Percentiles rank a stretch among this genome's conserved stretches.
Conservation (phyloP, 92 coral and sea anemone species). For the Ricordea florida region DNA sequence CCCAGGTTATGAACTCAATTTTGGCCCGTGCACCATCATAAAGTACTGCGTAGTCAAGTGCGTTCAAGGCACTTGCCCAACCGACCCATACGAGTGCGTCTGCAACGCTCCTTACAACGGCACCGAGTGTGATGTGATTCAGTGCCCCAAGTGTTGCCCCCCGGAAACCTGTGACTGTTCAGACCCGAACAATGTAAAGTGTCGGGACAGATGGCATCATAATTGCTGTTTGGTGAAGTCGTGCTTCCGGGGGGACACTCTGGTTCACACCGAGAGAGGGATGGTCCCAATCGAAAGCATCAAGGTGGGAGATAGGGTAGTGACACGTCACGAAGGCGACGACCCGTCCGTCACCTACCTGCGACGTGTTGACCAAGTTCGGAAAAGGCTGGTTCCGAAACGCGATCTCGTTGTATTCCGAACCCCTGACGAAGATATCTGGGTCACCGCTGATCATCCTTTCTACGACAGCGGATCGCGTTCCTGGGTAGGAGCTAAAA, state of each 20-base stretch:
- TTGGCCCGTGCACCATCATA: conserved; percentile 77
- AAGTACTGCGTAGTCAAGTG: conserved; percentile 73
- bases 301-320: conserved; percentile 77
- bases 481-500: conserved; percentile 73
- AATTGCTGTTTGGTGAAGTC: conserved; percentile 86
- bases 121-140: conserved; percentile 73
- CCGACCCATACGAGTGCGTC: conserved; percentile 68
- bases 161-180: conserved; percentile 91
- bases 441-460: conserved; percentile 83
- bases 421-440: conserved; percentile 63
- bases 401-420: conserved; percentile 70
- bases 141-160: conserved; percentile 88
- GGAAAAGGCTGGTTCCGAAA: conserved; percentile 65
- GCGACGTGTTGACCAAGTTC: conserved; percentile 82
- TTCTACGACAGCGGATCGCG: conserved; percentile 60
- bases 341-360: conserved; percentile 59
- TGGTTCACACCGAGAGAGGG: conserved; percentile 80
- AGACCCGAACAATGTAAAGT: conserved; percentile 19
- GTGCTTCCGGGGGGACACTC: conserved; percentile 86
- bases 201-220: conserved; percentile 76
- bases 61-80: conserved; percentile 66
- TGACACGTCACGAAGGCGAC: conserved; percentile 88
- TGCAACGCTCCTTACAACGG: conserved; percentile 73
- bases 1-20: conserved; percentile 37
- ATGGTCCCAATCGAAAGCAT: conserved; percentile 74